These are phyloP conservation scores for Pyrochroa serraticornis DNA, from an alignment of 2,888 invertebrate genomes.

Conservation along the genomic window DNA sequence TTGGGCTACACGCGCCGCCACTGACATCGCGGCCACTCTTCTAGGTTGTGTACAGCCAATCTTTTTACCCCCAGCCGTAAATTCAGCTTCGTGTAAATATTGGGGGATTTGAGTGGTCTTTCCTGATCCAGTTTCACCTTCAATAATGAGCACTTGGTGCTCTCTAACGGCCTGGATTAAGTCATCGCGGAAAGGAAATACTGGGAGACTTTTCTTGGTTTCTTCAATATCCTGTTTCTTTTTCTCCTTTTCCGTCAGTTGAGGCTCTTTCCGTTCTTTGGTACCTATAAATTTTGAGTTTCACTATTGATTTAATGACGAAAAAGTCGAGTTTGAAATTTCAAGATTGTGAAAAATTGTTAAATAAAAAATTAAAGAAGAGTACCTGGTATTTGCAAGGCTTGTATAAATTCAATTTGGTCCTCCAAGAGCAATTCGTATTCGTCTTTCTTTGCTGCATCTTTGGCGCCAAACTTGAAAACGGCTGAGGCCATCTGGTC, in stretches of 20 bases:
- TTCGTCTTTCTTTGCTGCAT: conserved; percentile 75
- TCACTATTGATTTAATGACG: too few species aligned
- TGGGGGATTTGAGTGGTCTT: conserved; percentile 99
- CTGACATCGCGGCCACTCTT: conserved; percentile 99
- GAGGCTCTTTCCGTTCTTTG: conserved; percentile 63
- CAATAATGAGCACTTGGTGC: conserved; percentile 89
- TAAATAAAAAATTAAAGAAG: too few species aligned
- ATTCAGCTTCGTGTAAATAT: conserved; percentile 94
- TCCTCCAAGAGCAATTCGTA: conserved; percentile 95
- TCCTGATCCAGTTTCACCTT: conserved; percentile 98
- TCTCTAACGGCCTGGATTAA: conserved; percentile 89
- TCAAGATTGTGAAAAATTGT: too few species aligned
- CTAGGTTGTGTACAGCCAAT: conserved; percentile 98
- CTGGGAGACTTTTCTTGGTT: conserved; percentile 90
- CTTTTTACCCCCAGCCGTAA: conserved; percentile 69
- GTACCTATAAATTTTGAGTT: conserved; percentile 60
- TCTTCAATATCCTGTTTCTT: conserved; percentile 86
- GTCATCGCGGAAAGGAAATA: conserved; percentile 89
- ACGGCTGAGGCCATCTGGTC: conserved; percentile 94
- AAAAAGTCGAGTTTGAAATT: too few species aligned
- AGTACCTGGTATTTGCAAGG: conserved; percentile 76
- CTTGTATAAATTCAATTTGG: conserved; percentile 97
- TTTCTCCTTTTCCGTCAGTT: conserved; percentile 71
- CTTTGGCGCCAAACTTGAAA: conserved; percentile 92
- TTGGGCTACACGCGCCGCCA: conserved; percentile 95